Base-by-base conservation (phyloP, 2,797 vertebrate species). In the Sebastes trivittatus region DNA sequence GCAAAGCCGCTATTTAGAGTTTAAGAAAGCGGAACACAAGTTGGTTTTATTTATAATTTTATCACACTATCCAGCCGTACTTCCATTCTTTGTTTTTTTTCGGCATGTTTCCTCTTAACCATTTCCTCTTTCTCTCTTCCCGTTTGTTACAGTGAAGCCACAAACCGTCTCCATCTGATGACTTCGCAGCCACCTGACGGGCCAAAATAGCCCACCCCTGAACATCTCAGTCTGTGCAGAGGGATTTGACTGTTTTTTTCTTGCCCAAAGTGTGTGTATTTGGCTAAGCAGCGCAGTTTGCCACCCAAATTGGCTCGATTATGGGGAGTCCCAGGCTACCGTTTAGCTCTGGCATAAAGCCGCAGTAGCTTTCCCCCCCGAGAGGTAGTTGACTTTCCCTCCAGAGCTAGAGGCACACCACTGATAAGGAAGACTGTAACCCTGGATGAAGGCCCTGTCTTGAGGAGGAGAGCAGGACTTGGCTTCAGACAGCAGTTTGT, bases 81-180 rank as follows among this genome's bases (percentile, higher is more conserved):
- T 75, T 86, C 34, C 29, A 16, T 62, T 83, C n/a, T 55, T 63
- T 7, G 34, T 32, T 22, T 77, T 78, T 59, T 22, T 58, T n/a
- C 54, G 4, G 29, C 65, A 8, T 77, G 32, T 68, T 89, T 93
- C 89, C 82, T 75, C 72, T 93, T 86, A 68, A 90, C 68, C 56
- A n/a, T 52, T 90, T 92, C 81, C 88, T 87, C 74, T 75, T 85
- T 77, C 59, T 78, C n/a, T 69, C 58, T 64, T 83, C 32, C 10
- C 10, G 34, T 80, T 73, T 83, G 4, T 85, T 76, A 56, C 77
- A 93, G 92, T 66, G 30, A 66, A 56, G 27, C 86, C 55, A 46
- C 56, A 82, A 55, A 75, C 34, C 0, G 54, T 22, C 55, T 78
- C 72, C 54, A 42, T 66, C 61, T 34, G 68, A 84, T 82, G 85